Conservation (phyloP, 2,113 vertebrate genomes). For the Nothocercus julius region DNA sequence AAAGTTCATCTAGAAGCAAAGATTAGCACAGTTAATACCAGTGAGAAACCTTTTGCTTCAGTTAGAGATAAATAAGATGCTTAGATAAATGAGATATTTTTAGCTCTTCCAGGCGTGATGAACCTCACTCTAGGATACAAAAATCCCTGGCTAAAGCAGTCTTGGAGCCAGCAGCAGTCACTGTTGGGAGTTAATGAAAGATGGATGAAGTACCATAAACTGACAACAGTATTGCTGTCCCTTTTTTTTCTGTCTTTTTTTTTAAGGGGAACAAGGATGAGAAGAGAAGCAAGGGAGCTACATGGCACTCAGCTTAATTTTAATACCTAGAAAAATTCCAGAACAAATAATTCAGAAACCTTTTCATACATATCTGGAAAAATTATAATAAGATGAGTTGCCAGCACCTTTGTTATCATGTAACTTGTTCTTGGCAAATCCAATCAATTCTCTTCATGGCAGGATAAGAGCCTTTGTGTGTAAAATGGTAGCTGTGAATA, state of each 20-base stretch:
- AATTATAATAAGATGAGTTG: not conserved
- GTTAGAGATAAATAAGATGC: not conserved
- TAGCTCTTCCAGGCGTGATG: not conserved
- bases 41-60: not conserved
- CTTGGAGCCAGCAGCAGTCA: not conserved
- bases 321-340: not conserved
- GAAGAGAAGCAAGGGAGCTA: not conserved
- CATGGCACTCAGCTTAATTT: not conserved
- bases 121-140: not conserved
- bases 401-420: not conserved
- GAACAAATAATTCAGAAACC: not conserved
- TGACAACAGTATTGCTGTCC: not conserved
- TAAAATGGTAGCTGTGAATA: not conserved
- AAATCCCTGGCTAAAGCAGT: not conserved
- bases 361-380: not conserved
- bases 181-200: not conserved
- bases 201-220: not conserved
- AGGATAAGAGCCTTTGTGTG: not conserved
- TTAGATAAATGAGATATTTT: not conserved
- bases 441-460: not conserved
- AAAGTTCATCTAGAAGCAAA: not conserved
- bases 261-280: not conserved
- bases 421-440: not conserved
- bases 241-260: not conserved
- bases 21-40: slow-evolving; percentile 10